Conservation (phyloP, 2,113 vertebrate genomes). For the Narcine bancroftii region DNA sequence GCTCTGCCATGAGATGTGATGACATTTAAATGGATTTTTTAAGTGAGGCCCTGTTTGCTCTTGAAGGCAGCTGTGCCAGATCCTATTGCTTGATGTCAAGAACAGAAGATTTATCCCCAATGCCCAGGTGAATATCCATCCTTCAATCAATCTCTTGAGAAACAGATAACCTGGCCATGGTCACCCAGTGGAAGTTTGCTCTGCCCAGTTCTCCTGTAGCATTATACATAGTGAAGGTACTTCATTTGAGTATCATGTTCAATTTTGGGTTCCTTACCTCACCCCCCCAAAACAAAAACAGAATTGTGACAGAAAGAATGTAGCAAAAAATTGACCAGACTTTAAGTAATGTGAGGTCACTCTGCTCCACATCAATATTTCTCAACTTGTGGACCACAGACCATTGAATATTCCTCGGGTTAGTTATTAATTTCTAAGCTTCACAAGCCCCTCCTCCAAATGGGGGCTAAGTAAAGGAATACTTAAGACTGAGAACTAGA, state of each 20-base stretch:
- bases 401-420: no score
- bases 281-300: no score
- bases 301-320: no score
- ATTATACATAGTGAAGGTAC: neutral
- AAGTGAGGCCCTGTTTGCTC: neutral
- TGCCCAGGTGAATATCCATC: neutral
- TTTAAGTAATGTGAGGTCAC: no score
- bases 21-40: neutral
- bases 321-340: no score
- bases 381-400: no score
- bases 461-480: no score
- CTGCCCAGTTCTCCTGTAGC: neutral
- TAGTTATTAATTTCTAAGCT: no score
- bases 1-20: no score
- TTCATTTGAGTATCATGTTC: neutral
- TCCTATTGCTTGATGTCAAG: neutral
- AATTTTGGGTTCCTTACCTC: neutral
- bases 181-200: neutral
- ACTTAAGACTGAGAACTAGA: no score
- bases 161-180: neutral
- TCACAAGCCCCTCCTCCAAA: no score
- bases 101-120: neutral
- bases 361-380: no score
- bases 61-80: neutral
- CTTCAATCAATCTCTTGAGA: neutral